Base-by-base conservation (phyloP, 2,797 vertebrate species). In the Danio aesculapii region DNA sequence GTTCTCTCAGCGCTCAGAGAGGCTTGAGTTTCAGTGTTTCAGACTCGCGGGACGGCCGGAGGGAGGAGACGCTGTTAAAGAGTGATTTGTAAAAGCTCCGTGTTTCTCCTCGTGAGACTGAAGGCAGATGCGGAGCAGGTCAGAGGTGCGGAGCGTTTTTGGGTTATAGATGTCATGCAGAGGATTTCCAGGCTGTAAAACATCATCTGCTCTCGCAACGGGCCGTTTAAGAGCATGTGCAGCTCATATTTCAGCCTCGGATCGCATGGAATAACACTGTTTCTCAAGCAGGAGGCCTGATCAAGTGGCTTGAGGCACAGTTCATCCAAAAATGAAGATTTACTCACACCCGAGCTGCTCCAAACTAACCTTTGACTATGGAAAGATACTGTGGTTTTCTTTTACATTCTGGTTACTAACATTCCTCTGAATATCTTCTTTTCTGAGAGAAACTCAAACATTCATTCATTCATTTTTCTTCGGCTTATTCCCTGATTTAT, bases 11-110 rank as follows among this genome's bases (percentile, higher is more conserved):
- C 2, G 30, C 39, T 16, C 68, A 2, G 9, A 7, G 50, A 55
- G 68, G 52, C 9, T 6, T 9, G 52, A 17, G 39, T 46, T 55
- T 71, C 16, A 53, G 58, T 6, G 0, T 12, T 17, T 13, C 50
- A 49, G 47, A 30, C 30, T 30, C 30, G 30, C 30, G 30, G 30
- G 30, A 30, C 30, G 30, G 1, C 30, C 30, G 30, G 5, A 12
- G 57, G 16, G 62, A 64, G 58, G 6, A 81, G 53, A 70, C 30
- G 47, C 68, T 70, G 49, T 70, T 53, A 52, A 70, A 16, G 30
- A 17, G 14, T 41, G 49, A 70, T 53, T 39, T 52, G 21, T 70
- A 11, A 73, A 73, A 52, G 12, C 50, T 12, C 21, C 17, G 43
- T 13, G 43, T 17, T 10, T 50, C 30, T 49, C 49, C 50, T 43